Evolutionary conservation across 2,113 vertebrate species (phyloP), one percentile per base, ranked within the genome.

Genomic region (Mustelus asterias): DNA sequence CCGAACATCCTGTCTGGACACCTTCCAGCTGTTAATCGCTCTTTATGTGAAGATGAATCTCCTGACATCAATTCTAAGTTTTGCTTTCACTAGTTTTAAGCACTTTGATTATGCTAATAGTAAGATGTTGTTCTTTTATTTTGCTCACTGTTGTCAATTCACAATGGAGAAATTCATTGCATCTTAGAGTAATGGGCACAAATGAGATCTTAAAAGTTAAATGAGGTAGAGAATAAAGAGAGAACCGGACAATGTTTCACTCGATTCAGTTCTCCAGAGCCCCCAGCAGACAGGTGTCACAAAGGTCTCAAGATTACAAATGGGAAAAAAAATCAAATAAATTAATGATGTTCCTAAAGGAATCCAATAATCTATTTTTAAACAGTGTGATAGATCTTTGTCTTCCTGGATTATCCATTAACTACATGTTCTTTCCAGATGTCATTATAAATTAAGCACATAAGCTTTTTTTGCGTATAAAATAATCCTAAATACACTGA

Each of bases 321-420:
- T 54, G 67, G 14, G 69, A 54, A 16, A 72, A 72, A 70, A 16
- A 44, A 72, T 69, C 22, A 54, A 69, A 72, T 69, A 54, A 95
- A 95, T 95, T 90, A 72, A 95, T 95, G 37, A 70, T 95, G 41
- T 41, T 95, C 70, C 67, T 54, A 10, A 69, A 95, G 26, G 44
- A 72, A 72, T 54, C 10, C 11, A 72, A 72, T 54, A 26, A 72
- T 72, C 24, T 70, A 54, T 48, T 72, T 72, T 95, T 72, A 95
- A 94, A 48, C 67, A 72, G 26, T 54, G 67, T 94, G 94, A 95
- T 48, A 95, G 69, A 72, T 48, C 69, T 95, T 44, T 95, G 94
- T 95, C 94, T 41, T 95, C 24, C 44, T 70, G 44, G 67, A 33
- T 44, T 48, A 54, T 90, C 48, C 88, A 33, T 90, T 58, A 90